Evolutionary conservation across 1,140 invertebrate species (phyloP), one percentile per base, ranked within the genome.

Genomic region (Caerostris darwini): DNA sequence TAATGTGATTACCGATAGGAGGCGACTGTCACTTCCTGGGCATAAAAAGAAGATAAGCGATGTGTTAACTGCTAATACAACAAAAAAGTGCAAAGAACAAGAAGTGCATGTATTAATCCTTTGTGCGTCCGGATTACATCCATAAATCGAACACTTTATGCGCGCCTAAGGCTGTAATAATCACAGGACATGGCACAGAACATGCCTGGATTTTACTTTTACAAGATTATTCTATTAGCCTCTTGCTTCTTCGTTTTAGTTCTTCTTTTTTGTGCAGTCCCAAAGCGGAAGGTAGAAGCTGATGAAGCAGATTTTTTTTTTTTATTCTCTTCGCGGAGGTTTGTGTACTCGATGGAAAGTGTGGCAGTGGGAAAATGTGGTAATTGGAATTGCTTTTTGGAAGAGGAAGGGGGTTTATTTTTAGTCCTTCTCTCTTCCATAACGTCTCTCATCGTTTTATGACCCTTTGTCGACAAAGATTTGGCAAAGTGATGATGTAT

Each of bases 201-300:
- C 61, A 67, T 67, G 61, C 61, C 61, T 12, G 71, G 10, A 77
- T 57, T 85, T 59, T 59, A 5, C 54, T 54, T 59, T 85, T 59
- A 85, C 83, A 85, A 85, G 83, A 85, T 85, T 85, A 85, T 85
- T 85, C 56, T 85, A 85, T 85, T 85, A 85, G 83, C 56, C 8
- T 5, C 57, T 54, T 34, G 34, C 34, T 34, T 34, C 34, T 34
- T 34, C 34, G 34, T 34, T 34, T 34, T 82, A 2, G 19, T 7
- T 53, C 19, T 82, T 10, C 58, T n/a, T 50, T 85, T 85, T 85
- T 59, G 57, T 85, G 10, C 5, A 77, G 5, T 77, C n/a, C 83
- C 83, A 58, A 85, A 59, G 56, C 83, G 56, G 71, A 77, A 77
- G 34, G 50, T 12, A 53, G 50, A 50, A 77, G 71, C 71, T 77